A percentile compares a stretch with the other conserved stretches of the same genome.
phyloP scores from a whole-genome alignment of 35 echinoderm and acorn worm species.

The Strongylocentrotus purpuratus region DNA sequence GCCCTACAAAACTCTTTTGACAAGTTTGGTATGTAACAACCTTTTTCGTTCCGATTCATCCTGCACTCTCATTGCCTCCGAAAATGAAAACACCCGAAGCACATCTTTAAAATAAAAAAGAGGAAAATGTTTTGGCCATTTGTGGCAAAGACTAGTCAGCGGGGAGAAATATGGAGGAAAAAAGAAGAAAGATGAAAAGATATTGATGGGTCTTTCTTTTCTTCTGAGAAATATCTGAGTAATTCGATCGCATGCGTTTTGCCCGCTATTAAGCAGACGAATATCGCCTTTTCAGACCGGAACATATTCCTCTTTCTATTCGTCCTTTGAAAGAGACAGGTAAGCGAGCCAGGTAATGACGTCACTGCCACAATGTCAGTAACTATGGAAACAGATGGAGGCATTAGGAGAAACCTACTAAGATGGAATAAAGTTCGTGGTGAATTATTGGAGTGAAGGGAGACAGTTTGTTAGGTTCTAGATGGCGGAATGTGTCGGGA shows the following conservation, averaged over 20 bases:
- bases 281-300: neutral
- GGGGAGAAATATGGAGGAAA: neutral
- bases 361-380: conserved; percentile 16
- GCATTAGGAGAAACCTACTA: conserved; percentile 23
- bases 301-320: neutral
- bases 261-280: neutral
- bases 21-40: too few species aligned
- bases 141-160: neutral
- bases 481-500: conserved; percentile 20
- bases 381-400: conserved; percentile 31
- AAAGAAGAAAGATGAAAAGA: neutral
- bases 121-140: neutral
- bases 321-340: neutral
- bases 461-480: neutral
- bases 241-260: neutral
- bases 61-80: too few species aligned
- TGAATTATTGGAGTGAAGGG: conserved; percentile 6
- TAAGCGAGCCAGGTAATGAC: neutral
- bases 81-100: too few species aligned
- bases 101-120: too few species aligned
- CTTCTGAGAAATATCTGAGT: neutral
- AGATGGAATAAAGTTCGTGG: neutral
- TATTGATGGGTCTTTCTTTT: neutral
- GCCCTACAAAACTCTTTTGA: too few species aligned
- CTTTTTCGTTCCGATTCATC: too few species aligned